Evolutionary conservation across 2,797 vertebrate genomes (phyloP).

Genomic region (Lophius americanus): DNA sequence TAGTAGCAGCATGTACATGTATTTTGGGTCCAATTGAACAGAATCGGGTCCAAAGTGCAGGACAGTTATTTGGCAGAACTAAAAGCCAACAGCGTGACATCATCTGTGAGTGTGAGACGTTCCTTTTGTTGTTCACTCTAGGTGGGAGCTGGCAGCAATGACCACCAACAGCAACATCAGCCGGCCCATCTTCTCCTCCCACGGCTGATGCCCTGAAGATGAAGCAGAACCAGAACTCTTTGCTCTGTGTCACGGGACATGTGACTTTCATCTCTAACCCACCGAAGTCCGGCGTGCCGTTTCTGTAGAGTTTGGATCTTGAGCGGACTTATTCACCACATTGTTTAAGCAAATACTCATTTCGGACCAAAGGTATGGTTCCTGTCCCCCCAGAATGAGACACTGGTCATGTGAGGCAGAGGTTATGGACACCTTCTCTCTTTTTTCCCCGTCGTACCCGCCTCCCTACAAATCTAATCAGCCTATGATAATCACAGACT

Average conservation of each 20-base stretch:
- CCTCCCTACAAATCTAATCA: slow-evolving; percentile 74
- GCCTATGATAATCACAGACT: slow-evolving; percentile 82
- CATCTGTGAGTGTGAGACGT: not conserved
- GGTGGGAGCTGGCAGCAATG: slow-evolving; percentile 99
- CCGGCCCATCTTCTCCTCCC: slow-evolving; percentile 95
- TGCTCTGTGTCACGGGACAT: slow-evolving; percentile 47
- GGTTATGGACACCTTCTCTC: slow-evolving; percentile 23
- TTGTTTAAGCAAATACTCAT: slow-evolving; percentile 51
- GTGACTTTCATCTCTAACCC: slow-evolving; percentile 39
- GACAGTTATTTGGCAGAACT: not conserved
- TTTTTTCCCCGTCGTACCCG: slow-evolving; percentile 49
- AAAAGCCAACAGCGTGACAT: not conserved
- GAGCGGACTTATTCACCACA: slow-evolving; percentile 30
- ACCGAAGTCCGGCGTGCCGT: slow-evolving; percentile 26
- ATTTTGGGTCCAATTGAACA: too few species aligned
- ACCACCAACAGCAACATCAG: slow-evolving; percentile 99
- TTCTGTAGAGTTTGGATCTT: slow-evolving; percentile 52
- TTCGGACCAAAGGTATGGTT: slow-evolving; percentile 53
- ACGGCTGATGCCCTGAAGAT: slow-evolving; percentile 82
- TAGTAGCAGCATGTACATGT: too few species aligned
- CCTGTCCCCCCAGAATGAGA: slow-evolving; percentile 21
- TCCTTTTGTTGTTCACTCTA: slow-evolving; percentile 54
- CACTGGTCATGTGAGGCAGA: slow-evolving; percentile 21
- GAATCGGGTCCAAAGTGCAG: too few species aligned
- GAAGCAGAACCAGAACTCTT: slow-evolving; percentile 42